phyloP scores from a whole-genome alignment of 2,113 vertebrate genomes.

The Callaeas wilsoni region DNA sequence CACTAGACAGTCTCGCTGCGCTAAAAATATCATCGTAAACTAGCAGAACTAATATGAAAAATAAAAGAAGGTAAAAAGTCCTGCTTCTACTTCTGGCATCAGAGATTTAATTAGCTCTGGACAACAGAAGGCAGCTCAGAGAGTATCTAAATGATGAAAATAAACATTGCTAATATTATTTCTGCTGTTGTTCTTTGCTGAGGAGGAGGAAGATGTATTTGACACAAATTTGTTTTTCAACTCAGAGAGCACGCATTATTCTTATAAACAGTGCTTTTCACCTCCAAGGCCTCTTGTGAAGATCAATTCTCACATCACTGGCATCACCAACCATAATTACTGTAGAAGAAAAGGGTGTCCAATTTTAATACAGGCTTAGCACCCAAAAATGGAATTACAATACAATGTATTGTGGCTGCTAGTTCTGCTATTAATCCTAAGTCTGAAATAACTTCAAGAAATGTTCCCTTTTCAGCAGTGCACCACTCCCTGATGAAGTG shows the following conservation, averaged over 20 bases:
- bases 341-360: neutral
- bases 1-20: neutral
- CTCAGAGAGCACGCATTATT: neutral
- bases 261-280: neutral
- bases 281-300: neutral
- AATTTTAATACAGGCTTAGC: neutral
- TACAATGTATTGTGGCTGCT: neutral
- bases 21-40: neutral
- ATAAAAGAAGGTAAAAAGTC: neutral
- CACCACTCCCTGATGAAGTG: neutral
- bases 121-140: neutral
- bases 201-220: neutral
- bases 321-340: neutral
- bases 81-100: neutral
- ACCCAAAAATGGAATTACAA: neutral
- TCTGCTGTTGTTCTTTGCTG: neutral
- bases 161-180: neutral
- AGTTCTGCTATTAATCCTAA: neutral
- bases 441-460: neutral
- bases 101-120: neutral
- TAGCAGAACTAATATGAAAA: neutral
- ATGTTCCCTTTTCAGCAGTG: neutral
- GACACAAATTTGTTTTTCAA: neutral
- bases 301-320: neutral
- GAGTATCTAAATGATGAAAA: neutral